Conservation (phyloP, 2,113 vertebrate genomes). For the Poecile atricapillus region DNA sequence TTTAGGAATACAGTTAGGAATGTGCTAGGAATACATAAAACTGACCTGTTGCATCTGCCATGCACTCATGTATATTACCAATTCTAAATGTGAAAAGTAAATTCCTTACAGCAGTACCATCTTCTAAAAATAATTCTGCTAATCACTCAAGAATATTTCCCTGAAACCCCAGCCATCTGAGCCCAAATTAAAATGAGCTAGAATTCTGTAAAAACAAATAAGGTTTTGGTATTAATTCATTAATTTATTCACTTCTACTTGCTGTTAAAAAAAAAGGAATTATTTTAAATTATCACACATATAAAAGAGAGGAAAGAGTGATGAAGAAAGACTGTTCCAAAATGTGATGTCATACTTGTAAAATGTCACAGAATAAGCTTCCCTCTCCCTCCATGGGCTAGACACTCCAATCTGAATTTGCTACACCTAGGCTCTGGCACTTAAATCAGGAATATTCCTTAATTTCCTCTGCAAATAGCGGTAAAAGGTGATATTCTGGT, state of each 20-base stretch:
- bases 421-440: neutral
- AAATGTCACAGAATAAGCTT: neutral
- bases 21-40: neutral
- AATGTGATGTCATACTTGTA: neutral
- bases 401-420: neutral
- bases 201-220: neutral
- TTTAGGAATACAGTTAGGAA: too few species aligned
- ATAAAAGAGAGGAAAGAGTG: neutral
- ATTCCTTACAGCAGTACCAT: neutral
- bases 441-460: neutral
- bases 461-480: neutral
- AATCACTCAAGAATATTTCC: neutral
- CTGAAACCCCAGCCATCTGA: neutral
- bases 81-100: neutral
- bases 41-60: neutral
- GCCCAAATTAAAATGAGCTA: neutral
- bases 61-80: neutral
- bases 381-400: neutral
- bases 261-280: neutral
- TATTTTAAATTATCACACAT: neutral
- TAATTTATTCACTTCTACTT: neutral
- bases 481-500: neutral
- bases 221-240: neutral
- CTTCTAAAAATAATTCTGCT: neutral
- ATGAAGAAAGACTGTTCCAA: neutral